phyloP scores from a whole-genome alignment of 92 coral and sea anemone genomes.

The Epizoanthus scotinus region DNA sequence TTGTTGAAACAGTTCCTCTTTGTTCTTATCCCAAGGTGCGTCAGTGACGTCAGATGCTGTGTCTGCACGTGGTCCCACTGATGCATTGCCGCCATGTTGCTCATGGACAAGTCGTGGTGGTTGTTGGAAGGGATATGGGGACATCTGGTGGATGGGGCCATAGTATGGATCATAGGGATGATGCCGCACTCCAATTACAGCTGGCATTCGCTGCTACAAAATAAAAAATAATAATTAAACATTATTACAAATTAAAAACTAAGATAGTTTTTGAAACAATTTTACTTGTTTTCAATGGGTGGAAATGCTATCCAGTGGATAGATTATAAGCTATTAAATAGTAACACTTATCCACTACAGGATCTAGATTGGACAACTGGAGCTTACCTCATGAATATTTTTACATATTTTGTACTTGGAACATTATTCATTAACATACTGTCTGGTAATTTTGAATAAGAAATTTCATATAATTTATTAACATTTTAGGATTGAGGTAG shows the following conservation, averaged over 20 bases:
- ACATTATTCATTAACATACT: too few relatives aligned
- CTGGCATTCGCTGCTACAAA: conserved; percentile 16
- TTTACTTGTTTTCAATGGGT: too few relatives aligned
- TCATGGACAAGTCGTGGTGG: conserved; percentile 12
- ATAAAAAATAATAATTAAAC: background rate
- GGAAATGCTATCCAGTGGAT: too few relatives aligned
- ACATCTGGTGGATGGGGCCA: conserved; percentile 27
- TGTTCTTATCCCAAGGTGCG: conserved; percentile 21
- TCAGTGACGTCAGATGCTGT: conserved; percentile 2
- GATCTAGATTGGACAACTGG: too few relatives aligned
- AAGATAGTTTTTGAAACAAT: background rate
- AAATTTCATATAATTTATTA: too few relatives aligned
- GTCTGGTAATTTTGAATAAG: too few relatives aligned
- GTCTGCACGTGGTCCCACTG: background rate
- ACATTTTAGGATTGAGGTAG: too few relatives aligned
- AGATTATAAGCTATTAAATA: too few relatives aligned
- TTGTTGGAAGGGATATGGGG: background rate
- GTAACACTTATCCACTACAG: too few relatives aligned
- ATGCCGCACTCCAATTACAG: conserved; percentile 15
- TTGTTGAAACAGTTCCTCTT: conserved; percentile 17
- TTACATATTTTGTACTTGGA: too few relatives aligned
- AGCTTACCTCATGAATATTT: too few relatives aligned
- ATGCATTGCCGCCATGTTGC: background rate
- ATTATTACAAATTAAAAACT: background rate
- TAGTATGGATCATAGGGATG: conserved; percentile 28